These are phyloP conservation scores for Aegotheles bennettii DNA, from an alignment of 2,113 vertebrate species.

Conservation along the genomic window DNA sequence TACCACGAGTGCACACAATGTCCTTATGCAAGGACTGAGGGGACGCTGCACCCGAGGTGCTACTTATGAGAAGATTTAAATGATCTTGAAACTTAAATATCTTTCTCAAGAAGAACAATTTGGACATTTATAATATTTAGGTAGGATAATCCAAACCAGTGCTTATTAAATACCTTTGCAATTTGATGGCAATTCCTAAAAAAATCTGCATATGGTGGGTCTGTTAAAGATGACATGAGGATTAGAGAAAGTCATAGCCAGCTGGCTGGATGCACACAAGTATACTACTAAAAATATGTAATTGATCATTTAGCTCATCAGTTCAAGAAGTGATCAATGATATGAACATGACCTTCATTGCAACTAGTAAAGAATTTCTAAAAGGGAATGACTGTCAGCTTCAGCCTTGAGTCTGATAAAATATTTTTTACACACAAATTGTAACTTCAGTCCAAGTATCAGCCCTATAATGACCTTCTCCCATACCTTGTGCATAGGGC, in stretches of 20 bases:
- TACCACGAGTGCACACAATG: neutral
- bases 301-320: neutral
- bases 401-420: neutral
- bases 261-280: neutral
- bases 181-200: neutral
- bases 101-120: neutral
- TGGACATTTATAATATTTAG: neutral
- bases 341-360: neutral
- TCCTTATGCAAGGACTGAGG: neutral
- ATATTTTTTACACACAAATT: neutral
- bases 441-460: neutral
- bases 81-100: neutral
- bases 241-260: neutral
- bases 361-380: neutral
- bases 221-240: neutral
- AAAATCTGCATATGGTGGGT: fast-evolving
- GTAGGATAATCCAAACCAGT: neutral
- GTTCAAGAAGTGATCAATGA: neutral
- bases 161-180: neutral
- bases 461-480: neutral
- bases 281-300: neutral
- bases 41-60: neutral
- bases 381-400: neutral
- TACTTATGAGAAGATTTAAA: neutral
- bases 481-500: neutral